These are phyloP conservation scores for Acestrorhynchus altus DNA, from an alignment of 2,797 vertebrate genomes.

Conservation along the genomic window DNA sequence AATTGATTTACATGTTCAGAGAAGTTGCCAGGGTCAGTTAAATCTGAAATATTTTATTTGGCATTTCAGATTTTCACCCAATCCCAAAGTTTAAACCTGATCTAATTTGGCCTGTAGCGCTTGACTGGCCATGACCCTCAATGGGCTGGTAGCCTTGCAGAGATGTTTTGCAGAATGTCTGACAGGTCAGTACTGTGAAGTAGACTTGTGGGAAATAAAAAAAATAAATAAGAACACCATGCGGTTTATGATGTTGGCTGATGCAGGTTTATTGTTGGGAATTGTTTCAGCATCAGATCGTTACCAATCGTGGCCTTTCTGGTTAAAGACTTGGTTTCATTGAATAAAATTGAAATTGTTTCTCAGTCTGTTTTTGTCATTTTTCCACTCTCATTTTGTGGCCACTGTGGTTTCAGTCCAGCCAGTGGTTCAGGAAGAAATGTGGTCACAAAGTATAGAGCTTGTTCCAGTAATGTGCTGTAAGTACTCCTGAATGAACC, in stretches of 20 bases:
- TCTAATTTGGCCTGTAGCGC: neutral
- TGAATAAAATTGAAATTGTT: conserved; percentile 58
- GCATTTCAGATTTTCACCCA: neutral
- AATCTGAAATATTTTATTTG: neutral
- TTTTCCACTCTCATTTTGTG: neutral
- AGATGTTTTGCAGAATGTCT: neutral
- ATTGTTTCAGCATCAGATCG: conserved; percentile 75
- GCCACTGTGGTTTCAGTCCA: too few species aligned
- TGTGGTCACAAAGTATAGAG: neutral
- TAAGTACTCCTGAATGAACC: neutral
- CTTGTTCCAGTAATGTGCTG: neutral
- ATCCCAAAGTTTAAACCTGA: neutral
- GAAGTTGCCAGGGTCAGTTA: neutral
- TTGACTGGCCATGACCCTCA: neutral
- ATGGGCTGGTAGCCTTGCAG: neutral
- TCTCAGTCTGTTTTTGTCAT: neutral
- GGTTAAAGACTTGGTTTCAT: conserved; percentile 69
- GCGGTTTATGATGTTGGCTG: conserved; percentile 66
- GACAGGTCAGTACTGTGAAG: conserved; percentile 30
- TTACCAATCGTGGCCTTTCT: conserved; percentile 80
- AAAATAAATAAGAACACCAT: conserved; percentile 55
- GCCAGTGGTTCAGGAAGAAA: neutral
- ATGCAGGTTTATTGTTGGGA: conserved; percentile 79
- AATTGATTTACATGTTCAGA: neutral
- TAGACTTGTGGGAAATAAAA: conserved; percentile 45